A percentile compares a stretch with the other conserved stretches of the same genome.
These are phyloP conservation scores for Triplophysa tibetana DNA, from an alignment of 2,113 vertebrate species.

Conservation along the genomic window DNA sequence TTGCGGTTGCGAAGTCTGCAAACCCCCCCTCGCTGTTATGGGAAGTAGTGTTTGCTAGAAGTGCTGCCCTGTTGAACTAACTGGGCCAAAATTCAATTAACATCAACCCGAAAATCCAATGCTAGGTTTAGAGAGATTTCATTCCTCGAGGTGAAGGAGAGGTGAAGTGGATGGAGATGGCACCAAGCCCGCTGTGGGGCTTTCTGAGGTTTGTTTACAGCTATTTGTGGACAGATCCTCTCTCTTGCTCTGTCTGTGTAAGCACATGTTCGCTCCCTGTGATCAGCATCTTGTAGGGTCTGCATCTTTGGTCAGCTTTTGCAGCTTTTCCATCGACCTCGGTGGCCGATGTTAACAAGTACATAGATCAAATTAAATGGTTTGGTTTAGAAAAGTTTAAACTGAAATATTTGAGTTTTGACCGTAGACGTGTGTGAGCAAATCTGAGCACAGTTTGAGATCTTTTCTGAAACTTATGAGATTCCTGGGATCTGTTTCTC, in stretches of 20 bases:
- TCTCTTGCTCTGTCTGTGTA: not conserved
- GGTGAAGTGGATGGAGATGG: conserved; percentile 39
- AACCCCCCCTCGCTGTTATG: conserved; percentile 38
- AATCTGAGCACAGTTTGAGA: too few relatives aligned
- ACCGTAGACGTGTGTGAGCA: too few relatives aligned
- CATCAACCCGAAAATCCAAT: conserved; percentile 46
- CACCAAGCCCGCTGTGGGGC: conserved; percentile 27
- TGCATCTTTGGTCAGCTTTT: conserved; percentile 15
- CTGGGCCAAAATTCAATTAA: conserved; percentile 49
- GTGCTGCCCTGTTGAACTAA: conserved; percentile 33
- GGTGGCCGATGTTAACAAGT: conserved; percentile 31
- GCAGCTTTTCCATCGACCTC: conserved; percentile 9
- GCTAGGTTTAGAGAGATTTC: conserved; percentile 46
- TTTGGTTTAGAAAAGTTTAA: too few relatives aligned
- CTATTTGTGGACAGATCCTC: conserved; percentile 28
- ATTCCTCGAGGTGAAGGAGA: conserved; percentile 51
- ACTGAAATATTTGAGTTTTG: not conserved
- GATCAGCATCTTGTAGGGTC: conserved; percentile 6
- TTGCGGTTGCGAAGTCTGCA: conserved; percentile 3
- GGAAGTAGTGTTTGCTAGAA: conserved; percentile 35
- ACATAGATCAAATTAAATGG: too few relatives aligned
- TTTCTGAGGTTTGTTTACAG: conserved; percentile 36
- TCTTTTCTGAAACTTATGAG: too few relatives aligned
- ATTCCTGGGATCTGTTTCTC: too few relatives aligned
- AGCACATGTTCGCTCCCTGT: conserved; percentile 6